These are phyloP conservation scores for Lasioglossum calceatum DNA, from an alignment of 2,888 invertebrate species.

Conservation along the genomic window DNA sequence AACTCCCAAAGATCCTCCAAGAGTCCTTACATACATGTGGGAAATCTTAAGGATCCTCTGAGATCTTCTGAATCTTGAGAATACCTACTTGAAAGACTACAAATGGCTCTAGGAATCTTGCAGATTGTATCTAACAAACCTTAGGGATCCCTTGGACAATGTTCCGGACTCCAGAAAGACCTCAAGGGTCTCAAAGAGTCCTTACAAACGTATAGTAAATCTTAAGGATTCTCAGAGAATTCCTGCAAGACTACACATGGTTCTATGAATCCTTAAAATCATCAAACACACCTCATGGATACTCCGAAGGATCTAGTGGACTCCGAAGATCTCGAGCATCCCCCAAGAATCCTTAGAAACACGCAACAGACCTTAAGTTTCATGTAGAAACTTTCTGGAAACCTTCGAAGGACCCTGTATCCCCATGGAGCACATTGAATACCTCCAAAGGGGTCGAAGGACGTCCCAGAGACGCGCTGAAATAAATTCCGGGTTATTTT, in stretches of 20 bases:
- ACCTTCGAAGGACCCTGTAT: not conserved
- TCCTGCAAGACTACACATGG: too few species aligned
- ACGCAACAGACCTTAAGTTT: not conserved
- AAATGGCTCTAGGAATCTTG: not conserved
- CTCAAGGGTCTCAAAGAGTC: not conserved
- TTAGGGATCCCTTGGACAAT: not conserved
- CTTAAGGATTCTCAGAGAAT: not conserved
- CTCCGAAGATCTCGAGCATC: not conserved
- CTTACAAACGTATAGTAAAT: not conserved
- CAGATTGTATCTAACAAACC: not conserved
- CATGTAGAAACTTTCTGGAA: not conserved
- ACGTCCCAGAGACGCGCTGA: not conserved
- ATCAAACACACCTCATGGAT: not conserved
- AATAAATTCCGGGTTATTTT: not conserved
- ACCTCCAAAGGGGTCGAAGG: not conserved
- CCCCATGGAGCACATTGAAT: not conserved
- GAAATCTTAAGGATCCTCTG: not conserved
- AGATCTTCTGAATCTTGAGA: not conserved
- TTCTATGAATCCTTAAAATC: not conserved
- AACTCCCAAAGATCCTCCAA: not conserved
- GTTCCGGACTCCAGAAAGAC: not conserved
- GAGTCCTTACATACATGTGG: not conserved
- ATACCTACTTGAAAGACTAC: not conserved
- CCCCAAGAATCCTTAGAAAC: not conserved
- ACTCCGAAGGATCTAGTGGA: too few species aligned